Percentiles rank a stretch among this genome's conserved stretches.
phyloP scores from a whole-genome alignment of 2,113 vertebrate genomes.

The Sinocyclocheilus anshuiensis region DNA sequence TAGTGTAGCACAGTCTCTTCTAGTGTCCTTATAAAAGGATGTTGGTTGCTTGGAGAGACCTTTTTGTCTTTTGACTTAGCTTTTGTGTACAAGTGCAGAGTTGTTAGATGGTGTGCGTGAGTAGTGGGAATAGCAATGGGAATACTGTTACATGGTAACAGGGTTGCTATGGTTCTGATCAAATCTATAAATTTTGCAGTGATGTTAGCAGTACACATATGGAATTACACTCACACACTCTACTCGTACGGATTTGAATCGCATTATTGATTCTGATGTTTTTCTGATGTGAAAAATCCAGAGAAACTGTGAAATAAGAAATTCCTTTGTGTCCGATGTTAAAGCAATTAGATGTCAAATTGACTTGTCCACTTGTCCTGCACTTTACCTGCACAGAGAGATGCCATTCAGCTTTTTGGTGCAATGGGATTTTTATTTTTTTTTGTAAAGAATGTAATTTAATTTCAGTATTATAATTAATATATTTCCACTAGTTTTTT shows the following conservation, averaged over 20 bases:
- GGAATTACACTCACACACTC: slow-evolving; percentile 12
- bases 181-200: slow-evolving; percentile 31
- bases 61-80: neutral
- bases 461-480: neutral
- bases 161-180: slow-evolving; percentile 28
- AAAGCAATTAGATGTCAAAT: neutral
- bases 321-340: neutral
- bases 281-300: neutral
- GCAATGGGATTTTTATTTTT: neutral
- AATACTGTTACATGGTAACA: slow-evolving; percentile 27
- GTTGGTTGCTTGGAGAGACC: neutral
- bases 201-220: neutral
- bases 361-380: neutral
- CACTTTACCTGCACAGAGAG: neutral
- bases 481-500: too few species aligned
- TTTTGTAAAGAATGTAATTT: neutral
- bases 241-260: neutral
- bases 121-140: neutral
- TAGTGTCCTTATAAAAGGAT: neutral
- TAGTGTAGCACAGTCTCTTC: slow-evolving; percentile 14
- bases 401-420: neutral
- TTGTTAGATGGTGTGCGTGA: neutral
- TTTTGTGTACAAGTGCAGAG: neutral
- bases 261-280: neutral
- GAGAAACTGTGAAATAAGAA: neutral